These are phyloP conservation scores for Leptoclinus maculatus DNA, from an alignment of 2,797 vertebrate genomes.

Conservation along the genomic window DNA sequence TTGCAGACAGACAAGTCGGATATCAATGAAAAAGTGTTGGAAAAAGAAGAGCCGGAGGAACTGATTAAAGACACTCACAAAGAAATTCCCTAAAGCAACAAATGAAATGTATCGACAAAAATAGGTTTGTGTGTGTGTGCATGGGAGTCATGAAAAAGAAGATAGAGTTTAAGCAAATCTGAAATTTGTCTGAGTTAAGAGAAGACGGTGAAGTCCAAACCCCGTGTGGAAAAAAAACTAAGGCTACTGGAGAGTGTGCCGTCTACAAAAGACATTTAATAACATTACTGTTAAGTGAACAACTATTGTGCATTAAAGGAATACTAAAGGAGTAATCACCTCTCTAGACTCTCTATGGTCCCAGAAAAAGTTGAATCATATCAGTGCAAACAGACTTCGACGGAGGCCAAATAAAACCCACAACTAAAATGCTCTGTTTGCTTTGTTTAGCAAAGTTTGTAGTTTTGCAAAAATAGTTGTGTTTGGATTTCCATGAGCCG, in stretches of 20 bases:
- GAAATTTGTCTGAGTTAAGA: not conserved
- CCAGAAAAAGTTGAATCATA: not conserved
- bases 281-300: not conserved
- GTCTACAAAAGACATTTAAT: not conserved
- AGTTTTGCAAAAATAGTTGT: not conserved
- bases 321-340: no score
- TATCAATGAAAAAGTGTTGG: slow-evolving; percentile 46
- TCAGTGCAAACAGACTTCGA: not conserved
- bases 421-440: no score
- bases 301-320: not conserved
- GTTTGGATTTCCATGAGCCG: not conserved
- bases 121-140: slow-evolving; percentile 5
- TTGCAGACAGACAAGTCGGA: slow-evolving; percentile 58
- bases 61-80: slow-evolving; percentile 56
- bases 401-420: not conserved
- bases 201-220: not conserved
- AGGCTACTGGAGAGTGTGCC: not conserved
- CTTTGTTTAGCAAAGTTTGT: no score
- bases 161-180: slow-evolving; percentile 7
- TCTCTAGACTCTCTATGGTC: not conserved
- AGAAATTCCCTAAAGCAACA: slow-evolving; percentile 46
- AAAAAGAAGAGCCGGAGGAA: slow-evolving; percentile 49
- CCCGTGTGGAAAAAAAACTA: not conserved
- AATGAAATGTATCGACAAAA: slow-evolving; percentile 44
- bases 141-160: not conserved